Percentiles rank a stretch among this genome's conserved stretches.
Conservation (phyloP, 2,113 vertebrate genomes). For the Bothrops jararaca region DNA sequence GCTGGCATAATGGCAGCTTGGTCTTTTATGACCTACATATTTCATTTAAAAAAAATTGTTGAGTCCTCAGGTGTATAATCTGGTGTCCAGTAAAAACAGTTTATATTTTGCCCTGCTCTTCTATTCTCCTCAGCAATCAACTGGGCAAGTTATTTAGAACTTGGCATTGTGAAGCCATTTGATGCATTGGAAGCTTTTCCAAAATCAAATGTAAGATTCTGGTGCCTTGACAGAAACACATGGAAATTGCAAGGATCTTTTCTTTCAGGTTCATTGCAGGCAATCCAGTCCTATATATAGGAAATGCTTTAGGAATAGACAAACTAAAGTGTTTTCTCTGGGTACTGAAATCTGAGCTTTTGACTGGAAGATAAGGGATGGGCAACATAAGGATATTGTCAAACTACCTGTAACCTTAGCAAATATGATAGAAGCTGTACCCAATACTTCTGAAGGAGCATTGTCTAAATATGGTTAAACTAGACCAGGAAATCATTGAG, state of each 20-base stretch:
- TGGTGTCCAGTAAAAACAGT: not conserved
- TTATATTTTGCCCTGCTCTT: not conserved
- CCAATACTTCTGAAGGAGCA: not conserved
- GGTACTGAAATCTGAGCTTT: not conserved
- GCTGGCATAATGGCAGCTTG: not conserved
- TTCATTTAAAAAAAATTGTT: not conserved
- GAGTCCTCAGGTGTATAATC: not conserved
- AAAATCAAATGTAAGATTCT: not conserved
- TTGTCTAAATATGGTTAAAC: not conserved
- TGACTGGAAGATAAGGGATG: not conserved
- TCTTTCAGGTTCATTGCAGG: not conserved
- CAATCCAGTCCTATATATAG: not conserved
- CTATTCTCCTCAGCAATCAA: not conserved
- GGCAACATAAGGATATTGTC: not conserved
- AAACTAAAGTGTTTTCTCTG: not conserved
- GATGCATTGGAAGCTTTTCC: not conserved
- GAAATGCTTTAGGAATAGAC: not conserved
- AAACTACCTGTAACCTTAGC: not conserved
- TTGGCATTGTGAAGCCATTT: not conserved
- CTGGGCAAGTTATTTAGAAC: too few species aligned
- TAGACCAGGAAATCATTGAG: not conserved
- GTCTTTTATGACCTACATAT: not conserved
- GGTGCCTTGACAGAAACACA: not conserved
- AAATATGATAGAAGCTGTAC: not conserved
- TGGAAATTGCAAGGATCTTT: not conserved